Evolutionary conservation across 2,797 vertebrate genomes (phyloP).

Genomic region (Chloroceryle inda): DNA sequence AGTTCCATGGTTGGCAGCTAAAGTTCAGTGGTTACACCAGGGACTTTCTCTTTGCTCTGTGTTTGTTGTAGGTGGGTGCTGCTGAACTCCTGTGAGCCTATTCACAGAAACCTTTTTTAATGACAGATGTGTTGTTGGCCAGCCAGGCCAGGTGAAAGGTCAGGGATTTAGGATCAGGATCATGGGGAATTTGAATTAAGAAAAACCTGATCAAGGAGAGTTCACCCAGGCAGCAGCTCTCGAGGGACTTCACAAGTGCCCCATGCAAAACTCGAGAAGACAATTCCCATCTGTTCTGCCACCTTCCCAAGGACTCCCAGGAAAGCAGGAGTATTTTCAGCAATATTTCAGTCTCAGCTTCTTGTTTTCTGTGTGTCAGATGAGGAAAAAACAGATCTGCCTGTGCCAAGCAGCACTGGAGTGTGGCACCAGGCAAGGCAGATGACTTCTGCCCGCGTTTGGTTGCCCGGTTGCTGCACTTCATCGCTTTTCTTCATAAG

Average conservation of each 20-base stretch:
- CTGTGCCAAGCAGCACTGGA: not conserved
- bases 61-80: not conserved
- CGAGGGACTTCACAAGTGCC: not conserved
- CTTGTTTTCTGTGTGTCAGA: not conserved
- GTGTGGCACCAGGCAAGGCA: not conserved
- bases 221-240: not conserved
- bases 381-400: not conserved
- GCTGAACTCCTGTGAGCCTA: not conserved
- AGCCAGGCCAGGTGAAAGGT: not conserved
- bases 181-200: not conserved
- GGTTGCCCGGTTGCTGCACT: not conserved
- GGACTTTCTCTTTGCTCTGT: accelerated
- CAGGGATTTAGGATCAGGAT: not conserved
- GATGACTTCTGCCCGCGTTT: accelerated
- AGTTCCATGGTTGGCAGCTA: not conserved
- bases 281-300: not conserved
- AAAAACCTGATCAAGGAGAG: not conserved
- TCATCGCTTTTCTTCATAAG: accelerated
- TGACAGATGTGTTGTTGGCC: accelerated
- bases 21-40: not conserved
- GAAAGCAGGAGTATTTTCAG: not conserved
- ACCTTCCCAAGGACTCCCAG: not conserved
- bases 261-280: not conserved
- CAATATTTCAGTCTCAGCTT: too few relatives aligned
- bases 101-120: not conserved